A percentile compares a stretch with the other conserved stretches of the same genome.
Evolutionary conservation across 2,797 vertebrate species (phyloP).

Genomic region (Silurus aristotelis): DNA sequence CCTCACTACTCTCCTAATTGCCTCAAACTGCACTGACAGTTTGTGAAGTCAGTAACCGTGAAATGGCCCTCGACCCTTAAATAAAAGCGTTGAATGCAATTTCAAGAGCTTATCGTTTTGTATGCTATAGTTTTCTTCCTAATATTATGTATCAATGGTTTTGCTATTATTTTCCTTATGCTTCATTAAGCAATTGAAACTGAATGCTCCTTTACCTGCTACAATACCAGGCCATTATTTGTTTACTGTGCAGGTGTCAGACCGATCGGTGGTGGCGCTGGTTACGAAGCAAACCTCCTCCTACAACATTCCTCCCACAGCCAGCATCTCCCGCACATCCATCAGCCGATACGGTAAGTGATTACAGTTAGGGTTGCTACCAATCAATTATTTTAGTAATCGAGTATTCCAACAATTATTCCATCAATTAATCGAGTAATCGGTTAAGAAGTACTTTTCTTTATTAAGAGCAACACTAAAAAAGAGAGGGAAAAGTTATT

Average conservation of each 20-base stretch:
- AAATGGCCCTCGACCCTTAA: constrained; percentile 18
- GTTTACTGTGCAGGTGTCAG: constrained; percentile 80
- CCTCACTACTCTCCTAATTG: constrained; percentile 43
- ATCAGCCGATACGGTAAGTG: constrained; percentile 97
- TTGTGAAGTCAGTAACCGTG: constrained; percentile 26
- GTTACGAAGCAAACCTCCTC: constrained; percentile 98
- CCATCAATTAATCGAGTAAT: too few relatives aligned
- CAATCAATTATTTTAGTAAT: too few relatives aligned
- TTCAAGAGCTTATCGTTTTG: constrained; percentile 14
- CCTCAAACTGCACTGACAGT: constrained; percentile 34
- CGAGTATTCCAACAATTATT: too few relatives aligned
- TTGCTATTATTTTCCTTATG: constrained; percentile 36
- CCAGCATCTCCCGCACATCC: constrained; percentile 93
- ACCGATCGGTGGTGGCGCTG: constrained; percentile 92
- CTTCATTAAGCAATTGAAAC: constrained; percentile 35
- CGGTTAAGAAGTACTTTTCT: too few relatives aligned
- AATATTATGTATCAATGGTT: constrained; percentile 29
- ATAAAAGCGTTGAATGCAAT: constrained; percentile 10
- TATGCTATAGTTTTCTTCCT: constrained; percentile 14
- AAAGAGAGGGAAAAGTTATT: too few relatives aligned
- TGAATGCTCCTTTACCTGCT: constrained; percentile 22
- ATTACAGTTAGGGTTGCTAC: neutral
- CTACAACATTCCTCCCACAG: constrained; percentile 94
- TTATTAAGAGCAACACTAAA: too few relatives aligned
- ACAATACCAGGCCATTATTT: neutral